Evolutionary conservation across 2,888 invertebrate genomes (phyloP).

Genomic region (Rhagonycha fulva): DNA sequence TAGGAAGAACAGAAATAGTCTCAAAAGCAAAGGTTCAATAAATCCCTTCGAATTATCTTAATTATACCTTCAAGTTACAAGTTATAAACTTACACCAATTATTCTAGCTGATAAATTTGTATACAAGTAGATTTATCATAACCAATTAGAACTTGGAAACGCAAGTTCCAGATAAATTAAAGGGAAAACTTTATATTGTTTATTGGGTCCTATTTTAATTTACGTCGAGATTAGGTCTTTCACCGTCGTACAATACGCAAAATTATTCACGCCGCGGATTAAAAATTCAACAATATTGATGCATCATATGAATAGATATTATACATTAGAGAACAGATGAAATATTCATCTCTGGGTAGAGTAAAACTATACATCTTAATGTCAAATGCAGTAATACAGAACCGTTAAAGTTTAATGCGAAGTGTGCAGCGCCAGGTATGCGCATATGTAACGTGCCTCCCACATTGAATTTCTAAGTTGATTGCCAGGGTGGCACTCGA

Average conservation of each 20-base stretch:
- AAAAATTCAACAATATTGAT: slow-evolving; percentile 37
- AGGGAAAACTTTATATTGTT: not conserved
- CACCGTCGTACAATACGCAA: not conserved
- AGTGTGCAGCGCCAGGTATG: slow-evolving; percentile 33
- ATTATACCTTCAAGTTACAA: not conserved
- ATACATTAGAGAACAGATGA: slow-evolving; percentile 37
- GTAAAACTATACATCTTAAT: slow-evolving; percentile 45
- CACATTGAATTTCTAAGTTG: slow-evolving; percentile 31
- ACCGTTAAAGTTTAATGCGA: slow-evolving; percentile 39
- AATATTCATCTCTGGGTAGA: slow-evolving; percentile 40
- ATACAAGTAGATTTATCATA: not conserved
- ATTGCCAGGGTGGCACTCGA: slow-evolving; percentile 20
- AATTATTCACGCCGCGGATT: slow-evolving; percentile 5
- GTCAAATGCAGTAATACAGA: slow-evolving; percentile 43
- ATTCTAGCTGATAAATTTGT: not conserved
- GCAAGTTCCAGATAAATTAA: not conserved
- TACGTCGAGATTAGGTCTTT: not conserved
- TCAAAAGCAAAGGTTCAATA: not conserved
- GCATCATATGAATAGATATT: slow-evolving; percentile 37
- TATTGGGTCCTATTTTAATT: not conserved
- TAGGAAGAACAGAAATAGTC: not conserved
- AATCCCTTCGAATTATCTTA: not conserved
- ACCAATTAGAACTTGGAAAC: not conserved
- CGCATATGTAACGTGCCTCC: slow-evolving; percentile 33
- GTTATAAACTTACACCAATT: not conserved